Percentiles rank a stretch among this genome's conserved stretches.
Evolutionary conservation across 2,888 invertebrate genomes (phyloP).

Genomic region (Netelia inedita): DNA sequence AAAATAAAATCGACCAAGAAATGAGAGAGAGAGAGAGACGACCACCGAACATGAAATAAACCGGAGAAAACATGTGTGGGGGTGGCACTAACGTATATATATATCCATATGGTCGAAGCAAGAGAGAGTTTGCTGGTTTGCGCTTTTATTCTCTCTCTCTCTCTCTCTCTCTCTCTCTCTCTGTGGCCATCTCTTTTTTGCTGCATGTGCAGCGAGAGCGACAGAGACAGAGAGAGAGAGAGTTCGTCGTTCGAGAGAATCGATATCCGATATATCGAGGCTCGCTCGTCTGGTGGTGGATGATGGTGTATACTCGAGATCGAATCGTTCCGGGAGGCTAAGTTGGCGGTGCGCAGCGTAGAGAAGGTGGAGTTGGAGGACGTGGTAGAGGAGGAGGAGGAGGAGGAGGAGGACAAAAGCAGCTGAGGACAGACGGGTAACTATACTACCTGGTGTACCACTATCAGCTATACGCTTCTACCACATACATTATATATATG

Average conservation of each 20-base stretch:
- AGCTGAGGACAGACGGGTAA: conserved; percentile 73
- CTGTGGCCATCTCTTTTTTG: conserved; percentile 30
- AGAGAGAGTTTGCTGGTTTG: conserved; percentile 62
- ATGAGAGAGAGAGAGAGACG: not conserved
- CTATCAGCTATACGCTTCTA: conserved; percentile 3
- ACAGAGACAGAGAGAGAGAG: conserved; percentile 35
- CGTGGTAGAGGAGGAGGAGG: not conserved
- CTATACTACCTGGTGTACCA: conserved; percentile 28
- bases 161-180: not conserved
- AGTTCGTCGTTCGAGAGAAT: conserved; percentile 54
- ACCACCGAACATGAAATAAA: not conserved
- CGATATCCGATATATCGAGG: conserved; percentile 65
- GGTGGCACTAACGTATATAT: not conserved
- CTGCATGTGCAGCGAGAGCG: conserved; percentile 61
- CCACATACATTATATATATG: not conserved
- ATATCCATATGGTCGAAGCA: no score
- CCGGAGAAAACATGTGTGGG: not conserved
- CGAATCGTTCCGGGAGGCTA: conserved; percentile 60
- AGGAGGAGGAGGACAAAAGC: conserved; percentile 33
- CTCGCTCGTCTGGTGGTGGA: conserved; percentile 44
- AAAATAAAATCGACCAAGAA: not conserved
- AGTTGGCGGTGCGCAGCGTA: conserved; percentile 55
- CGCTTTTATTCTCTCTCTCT: conserved; percentile 54
- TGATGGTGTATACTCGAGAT: conserved; percentile 56
- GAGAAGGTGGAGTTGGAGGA: conserved; percentile 16